Conservation (phyloP, 2,797 vertebrate species). For the Margarornis squamiger region DNA sequence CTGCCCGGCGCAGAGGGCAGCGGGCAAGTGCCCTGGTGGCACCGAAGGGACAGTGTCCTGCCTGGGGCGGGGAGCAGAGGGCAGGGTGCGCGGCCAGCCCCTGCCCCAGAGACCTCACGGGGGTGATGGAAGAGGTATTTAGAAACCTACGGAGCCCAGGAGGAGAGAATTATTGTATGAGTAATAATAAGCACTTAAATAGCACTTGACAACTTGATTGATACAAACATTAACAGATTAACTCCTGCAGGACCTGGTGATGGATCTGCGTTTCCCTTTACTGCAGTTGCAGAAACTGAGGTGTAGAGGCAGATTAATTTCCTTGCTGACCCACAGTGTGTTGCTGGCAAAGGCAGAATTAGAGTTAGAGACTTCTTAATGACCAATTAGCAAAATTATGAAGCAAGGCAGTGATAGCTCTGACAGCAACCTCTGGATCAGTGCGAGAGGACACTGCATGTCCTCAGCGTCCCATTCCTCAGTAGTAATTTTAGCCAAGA, state of each 20-base stretch:
- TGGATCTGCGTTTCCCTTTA: slow-evolving; percentile 40
- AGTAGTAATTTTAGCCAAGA: neutral
- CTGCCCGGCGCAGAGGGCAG: rapidly evolving
- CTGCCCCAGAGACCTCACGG: neutral
- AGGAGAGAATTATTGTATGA: slow-evolving; percentile 60
- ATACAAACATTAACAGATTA: slow-evolving; percentile 66
- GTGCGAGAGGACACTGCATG: neutral
- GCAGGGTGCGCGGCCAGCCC: no score
- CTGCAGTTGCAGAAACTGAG: slow-evolving; percentile 49
- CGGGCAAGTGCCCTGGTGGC: neutral
- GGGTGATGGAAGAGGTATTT: neutral
- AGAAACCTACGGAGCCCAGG: slow-evolving; percentile 13
- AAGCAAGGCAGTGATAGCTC: neutral
- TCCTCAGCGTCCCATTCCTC: neutral
- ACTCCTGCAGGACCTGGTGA: slow-evolving; percentile 54
- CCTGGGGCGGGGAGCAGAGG: no score
- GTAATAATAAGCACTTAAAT: slow-evolving; percentile 66
- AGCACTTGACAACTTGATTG: slow-evolving; percentile 65
- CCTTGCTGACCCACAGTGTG: slow-evolving; percentile 27
- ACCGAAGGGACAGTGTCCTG: no score
- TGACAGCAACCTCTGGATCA: neutral
- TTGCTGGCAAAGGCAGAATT: slow-evolving; percentile 19
- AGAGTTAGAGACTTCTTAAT: slow-evolving; percentile 38
- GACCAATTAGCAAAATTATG: slow-evolving; percentile 49
- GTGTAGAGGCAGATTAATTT: slow-evolving; percentile 46